Conservation (phyloP, 2,797 vertebrate genomes). For the Parotocinclus haroldoi region DNA sequence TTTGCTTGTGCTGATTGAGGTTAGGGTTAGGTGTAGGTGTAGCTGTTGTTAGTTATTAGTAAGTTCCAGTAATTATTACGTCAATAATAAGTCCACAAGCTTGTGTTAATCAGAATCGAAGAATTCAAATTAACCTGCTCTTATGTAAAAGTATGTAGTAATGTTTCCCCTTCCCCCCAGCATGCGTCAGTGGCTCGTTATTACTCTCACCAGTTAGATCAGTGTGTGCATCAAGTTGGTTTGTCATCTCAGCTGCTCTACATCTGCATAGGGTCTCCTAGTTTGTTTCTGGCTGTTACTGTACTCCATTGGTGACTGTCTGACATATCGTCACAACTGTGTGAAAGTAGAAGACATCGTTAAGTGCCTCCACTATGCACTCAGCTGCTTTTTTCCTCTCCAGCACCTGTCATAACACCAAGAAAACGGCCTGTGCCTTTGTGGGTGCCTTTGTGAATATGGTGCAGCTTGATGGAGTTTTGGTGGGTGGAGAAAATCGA, state of each 20-base stretch:
- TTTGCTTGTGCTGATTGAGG: no score
- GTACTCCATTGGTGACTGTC: slow-evolving; percentile 24
- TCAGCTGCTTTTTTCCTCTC: slow-evolving; percentile 46
- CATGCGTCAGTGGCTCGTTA: slow-evolving; percentile 32
- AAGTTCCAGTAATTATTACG: no score
- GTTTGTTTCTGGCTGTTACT: slow-evolving; percentile 2
- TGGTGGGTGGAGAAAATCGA: not conserved
- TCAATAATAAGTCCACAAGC: no score
- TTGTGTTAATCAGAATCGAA: no score
- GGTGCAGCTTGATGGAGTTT: not conserved
- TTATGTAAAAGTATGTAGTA: slow-evolving; percentile 51
- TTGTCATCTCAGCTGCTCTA: slow-evolving; percentile 12
- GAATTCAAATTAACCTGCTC: slow-evolving; percentile 41
- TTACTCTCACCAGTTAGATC: slow-evolving; percentile 13
- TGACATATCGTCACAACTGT: slow-evolving; percentile 18
- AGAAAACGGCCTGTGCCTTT: slow-evolving; percentile 8
- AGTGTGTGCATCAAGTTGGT: slow-evolving; percentile 5
- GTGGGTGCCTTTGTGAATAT: slow-evolving; percentile 11
- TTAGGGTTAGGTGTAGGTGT: no score
- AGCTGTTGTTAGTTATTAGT: no score
- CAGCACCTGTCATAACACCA: slow-evolving; percentile 66
- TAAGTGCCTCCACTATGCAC: slow-evolving; percentile 43
- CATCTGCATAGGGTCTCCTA: not conserved
- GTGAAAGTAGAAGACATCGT: slow-evolving; percentile 35
- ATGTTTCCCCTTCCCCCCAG: slow-evolving; percentile 9